phyloP scores from a whole-genome alignment of 2,113 vertebrate genomes.

The Pogonocichla stellata region DNA sequence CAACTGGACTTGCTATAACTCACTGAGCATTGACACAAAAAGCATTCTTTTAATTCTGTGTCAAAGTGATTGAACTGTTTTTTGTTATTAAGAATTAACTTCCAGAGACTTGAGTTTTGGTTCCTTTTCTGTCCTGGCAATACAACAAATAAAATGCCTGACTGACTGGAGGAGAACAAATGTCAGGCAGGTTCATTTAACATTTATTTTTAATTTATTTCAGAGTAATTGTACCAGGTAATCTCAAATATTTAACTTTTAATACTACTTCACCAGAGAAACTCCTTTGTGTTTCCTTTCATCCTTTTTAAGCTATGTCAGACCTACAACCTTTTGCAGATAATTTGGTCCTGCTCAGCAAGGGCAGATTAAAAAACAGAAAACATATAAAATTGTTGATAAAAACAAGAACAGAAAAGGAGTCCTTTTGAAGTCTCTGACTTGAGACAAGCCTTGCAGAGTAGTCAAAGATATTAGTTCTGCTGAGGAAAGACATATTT shows the following conservation, averaged over 20 bases:
- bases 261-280: conserved; percentile 35
- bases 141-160: conserved; percentile 19
- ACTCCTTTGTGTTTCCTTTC: conserved; percentile 40
- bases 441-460: neutral
- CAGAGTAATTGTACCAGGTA: conserved; percentile 57
- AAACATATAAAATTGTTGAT: neutral
- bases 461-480: neutral
- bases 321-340: neutral
- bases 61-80: conserved; percentile 2
- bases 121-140: conserved; percentile 42
- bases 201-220: conserved; percentile 67
- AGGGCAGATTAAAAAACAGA: neutral
- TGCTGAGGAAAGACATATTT: neutral
- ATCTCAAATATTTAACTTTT: conserved; percentile 45
- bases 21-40: neutral
- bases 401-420: neutral
- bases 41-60: neutral
- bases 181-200: neutral
- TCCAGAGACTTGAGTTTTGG: neutral
- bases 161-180: neutral
- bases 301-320: conserved; percentile 39
- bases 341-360: neutral
- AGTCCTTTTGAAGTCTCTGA: neutral
- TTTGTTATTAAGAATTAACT: neutral
- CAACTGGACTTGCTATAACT: neutral